A percentile compares a stretch with the other conserved stretches of the same genome.
Evolutionary conservation across 2,797 vertebrate genomes (phyloP).

Genomic region (Synanceia verrucosa): DNA sequence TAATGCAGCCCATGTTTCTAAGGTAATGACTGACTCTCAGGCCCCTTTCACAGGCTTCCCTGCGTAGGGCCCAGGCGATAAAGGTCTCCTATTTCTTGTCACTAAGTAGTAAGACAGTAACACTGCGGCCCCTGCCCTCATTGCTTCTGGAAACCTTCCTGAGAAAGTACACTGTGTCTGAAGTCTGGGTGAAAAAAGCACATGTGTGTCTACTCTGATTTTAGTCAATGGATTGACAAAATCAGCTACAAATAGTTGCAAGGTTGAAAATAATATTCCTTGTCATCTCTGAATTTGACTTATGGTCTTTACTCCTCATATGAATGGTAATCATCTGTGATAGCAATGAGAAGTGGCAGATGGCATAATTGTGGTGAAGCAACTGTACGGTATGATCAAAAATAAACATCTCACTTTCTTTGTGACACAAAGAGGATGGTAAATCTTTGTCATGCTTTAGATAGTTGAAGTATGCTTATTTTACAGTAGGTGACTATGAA

Average conservation of each 20-base stretch:
- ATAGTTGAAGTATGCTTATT: constrained; percentile 39
- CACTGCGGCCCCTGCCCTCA: constrained; percentile 46
- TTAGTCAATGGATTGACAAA: constrained; percentile 47
- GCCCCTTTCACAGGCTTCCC: constrained; percentile 69
- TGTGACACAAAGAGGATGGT: constrained; percentile 14
- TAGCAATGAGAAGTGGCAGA: constrained; percentile 25
- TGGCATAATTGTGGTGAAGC: constrained; percentile 1
- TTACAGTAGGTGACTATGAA: constrained; percentile 38
- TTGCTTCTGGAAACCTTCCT: constrained; percentile 50
- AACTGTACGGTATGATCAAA: constrained; percentile 8
- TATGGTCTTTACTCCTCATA: constrained; percentile 23
- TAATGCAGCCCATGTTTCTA: constrained; percentile 80
- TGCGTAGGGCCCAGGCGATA: constrained; percentile 58
- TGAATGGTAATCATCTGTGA: constrained; percentile 11
- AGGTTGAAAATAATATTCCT: constrained; percentile 37
- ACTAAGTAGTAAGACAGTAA: constrained; percentile 66
- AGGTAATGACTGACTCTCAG: constrained; percentile 78
- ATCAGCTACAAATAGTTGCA: constrained; percentile 39
- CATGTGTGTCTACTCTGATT: constrained; percentile 41
- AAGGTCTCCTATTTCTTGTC: constrained; percentile 75
- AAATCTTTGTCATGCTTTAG: constrained; percentile 19
- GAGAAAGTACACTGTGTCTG: constrained; percentile 40
- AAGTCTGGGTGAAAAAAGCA: constrained; percentile 31
- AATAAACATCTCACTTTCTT: constrained; percentile 22
- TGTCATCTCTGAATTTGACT: constrained; percentile 46